A percentile compares a stretch with the other conserved stretches of the same genome.
phyloP scores from a whole-genome alignment of 1,140 invertebrate genomes.

The Pseudomyrmex sp. region DNA sequence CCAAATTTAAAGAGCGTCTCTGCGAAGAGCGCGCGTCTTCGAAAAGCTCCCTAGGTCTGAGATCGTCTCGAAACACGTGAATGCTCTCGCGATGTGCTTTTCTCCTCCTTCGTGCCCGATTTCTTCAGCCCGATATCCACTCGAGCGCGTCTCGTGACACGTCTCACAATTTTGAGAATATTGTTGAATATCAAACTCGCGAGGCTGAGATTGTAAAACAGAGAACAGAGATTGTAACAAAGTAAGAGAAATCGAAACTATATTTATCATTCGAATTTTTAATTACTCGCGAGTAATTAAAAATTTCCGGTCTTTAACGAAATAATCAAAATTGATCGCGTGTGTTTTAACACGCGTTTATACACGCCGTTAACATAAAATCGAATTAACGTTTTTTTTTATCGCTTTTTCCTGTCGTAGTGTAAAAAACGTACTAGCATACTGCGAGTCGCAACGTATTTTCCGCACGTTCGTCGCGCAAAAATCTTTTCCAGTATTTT shows the following conservation, averaged over 20 bases:
- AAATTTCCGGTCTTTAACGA: slow-evolving; percentile 18
- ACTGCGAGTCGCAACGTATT: not conserved
- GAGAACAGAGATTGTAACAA: not conserved
- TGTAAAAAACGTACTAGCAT: slow-evolving; percentile 44
- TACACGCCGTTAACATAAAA: slow-evolving; percentile 18
- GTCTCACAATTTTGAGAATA: not conserved
- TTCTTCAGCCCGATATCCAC: not conserved
- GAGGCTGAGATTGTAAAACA: too few relatives aligned
- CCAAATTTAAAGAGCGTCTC: slow-evolving; percentile 82
- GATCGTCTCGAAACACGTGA: slow-evolving; percentile 8
- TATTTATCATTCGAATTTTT: not conserved
- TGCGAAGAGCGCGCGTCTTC: slow-evolving; percentile 69
- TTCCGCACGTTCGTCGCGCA: not conserved
- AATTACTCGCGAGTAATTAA: slow-evolving; percentile 15
- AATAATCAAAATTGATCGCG: not conserved
- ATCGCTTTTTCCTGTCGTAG: slow-evolving; percentile 11
- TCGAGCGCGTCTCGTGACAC: not conserved
- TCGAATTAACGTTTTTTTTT: slow-evolving; percentile 31
- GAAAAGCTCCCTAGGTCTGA: slow-evolving; percentile 43
- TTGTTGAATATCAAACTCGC: too few relatives aligned
- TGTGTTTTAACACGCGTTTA: slow-evolving; percentile 41
- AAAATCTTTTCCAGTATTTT: slow-evolving; percentile 1
- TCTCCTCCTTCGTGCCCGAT: not conserved
- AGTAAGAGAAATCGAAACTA: not conserved
- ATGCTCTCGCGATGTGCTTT: slow-evolving; percentile 5